A percentile compares a stretch with the other conserved stretches of the same genome.
phyloP scores from a whole-genome alignment of 2,888 invertebrate genomes.

The Pollenia angustigena region DNA sequence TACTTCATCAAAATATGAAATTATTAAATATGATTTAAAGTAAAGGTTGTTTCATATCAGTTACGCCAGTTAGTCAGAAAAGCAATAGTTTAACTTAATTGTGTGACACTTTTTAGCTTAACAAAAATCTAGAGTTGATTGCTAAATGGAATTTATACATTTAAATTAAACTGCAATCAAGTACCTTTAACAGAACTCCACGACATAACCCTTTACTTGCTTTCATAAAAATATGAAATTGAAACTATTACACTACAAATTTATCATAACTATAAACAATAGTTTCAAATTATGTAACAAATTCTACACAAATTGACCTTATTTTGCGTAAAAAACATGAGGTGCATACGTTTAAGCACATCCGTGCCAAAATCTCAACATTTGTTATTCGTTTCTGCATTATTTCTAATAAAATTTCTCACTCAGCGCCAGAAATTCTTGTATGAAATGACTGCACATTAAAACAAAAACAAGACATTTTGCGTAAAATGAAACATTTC shows the following conservation, averaged over 20 bases:
- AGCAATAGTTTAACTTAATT: no score
- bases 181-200: no score
- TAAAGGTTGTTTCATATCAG: no score
- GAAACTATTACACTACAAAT: not conserved
- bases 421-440: not conserved
- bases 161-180: no score
- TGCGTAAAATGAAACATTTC: conserved; percentile 44
- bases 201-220: no score
- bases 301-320: not conserved
- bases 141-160: no score
- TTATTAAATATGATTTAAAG: no score
- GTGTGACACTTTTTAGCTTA: no score
- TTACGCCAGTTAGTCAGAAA: no score
- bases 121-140: no score
- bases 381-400: conserved; percentile 14
- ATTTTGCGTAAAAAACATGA: not conserved
- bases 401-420: not conserved
- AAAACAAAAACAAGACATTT: not conserved
- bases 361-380: not conserved
- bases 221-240: no score
- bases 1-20: no score
- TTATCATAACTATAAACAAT: not conserved
- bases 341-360: not conserved
- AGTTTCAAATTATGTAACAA: conserved; percentile 17
- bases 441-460: conserved; percentile 13